Conservation (phyloP, 2,888 invertebrate species). For the Xylota segnis region DNA sequence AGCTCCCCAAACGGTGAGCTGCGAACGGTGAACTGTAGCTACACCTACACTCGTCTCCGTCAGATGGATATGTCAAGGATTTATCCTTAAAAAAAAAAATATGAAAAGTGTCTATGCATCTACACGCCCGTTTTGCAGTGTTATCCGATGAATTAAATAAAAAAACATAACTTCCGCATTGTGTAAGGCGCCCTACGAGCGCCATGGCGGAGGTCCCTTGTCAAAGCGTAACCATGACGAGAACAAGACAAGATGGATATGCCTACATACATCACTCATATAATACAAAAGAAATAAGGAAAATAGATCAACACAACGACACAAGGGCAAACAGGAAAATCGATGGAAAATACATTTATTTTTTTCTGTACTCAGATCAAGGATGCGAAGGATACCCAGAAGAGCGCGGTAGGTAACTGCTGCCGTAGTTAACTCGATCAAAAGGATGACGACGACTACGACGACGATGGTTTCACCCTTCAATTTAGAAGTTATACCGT, state of each 20-base stretch:
- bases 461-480: neutral
- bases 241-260: constrained; percentile 55
- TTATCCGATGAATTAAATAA: neutral
- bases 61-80: constrained; percentile 42
- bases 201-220: constrained; percentile 18
- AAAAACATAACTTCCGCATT: constrained; percentile 8
- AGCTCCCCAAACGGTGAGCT: constrained; percentile 13
- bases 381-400: neutral
- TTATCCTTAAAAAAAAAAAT: constrained; percentile 6
- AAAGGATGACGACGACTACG: constrained; percentile 20
- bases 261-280: constrained; percentile 63
- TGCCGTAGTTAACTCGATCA: constrained; percentile 52
- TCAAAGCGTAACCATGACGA: constrained; percentile 59
- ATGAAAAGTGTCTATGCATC: constrained; percentile 1
- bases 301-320: constrained; percentile 35
- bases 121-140: neutral
- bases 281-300: constrained; percentile 1
- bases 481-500: constrained; percentile 42
- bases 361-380: constrained; percentile 15
- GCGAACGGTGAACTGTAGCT: neutral
- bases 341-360: constrained; percentile 42
- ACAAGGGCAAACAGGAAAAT: constrained; percentile 31
- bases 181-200: neutral
- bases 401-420: constrained; percentile 8
- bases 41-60: neutral